phyloP scores from a whole-genome alignment of 2,113 vertebrate species.

The Peromyscus leucopus region DNA sequence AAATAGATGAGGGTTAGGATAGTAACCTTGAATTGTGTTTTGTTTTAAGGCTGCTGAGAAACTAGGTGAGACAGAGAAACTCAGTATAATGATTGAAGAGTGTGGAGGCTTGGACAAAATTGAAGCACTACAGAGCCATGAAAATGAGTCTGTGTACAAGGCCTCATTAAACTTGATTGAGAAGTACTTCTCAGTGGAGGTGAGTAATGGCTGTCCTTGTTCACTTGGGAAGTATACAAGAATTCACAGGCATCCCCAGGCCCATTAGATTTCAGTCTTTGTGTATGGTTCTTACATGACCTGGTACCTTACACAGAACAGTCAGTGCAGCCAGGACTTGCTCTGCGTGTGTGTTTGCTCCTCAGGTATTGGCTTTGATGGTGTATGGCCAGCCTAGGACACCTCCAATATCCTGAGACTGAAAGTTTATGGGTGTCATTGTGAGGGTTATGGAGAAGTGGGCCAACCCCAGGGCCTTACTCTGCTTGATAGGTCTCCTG shows the following conservation, averaged over 20 bases:
- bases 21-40: constrained; percentile 56
- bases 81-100: constrained; percentile 97
- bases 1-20: neutral
- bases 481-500: neutral
- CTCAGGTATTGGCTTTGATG: neutral
- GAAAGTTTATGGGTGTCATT: neutral
- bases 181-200: constrained; percentile 95
- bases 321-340: neutral
- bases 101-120: constrained; percentile 96
- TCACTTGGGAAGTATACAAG: neutral
- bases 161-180: constrained; percentile 92
- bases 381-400: neutral
- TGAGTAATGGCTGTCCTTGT: constrained; percentile 79
- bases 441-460: neutral
- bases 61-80: constrained; percentile 95
- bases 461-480: neutral
- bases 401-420: neutral
- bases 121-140: constrained; percentile 95
- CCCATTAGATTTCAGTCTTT: neutral
- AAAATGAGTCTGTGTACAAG: constrained; percentile 96
- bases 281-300: neutral
- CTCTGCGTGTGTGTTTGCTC: neutral
- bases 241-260: neutral
- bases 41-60: constrained; percentile 94
- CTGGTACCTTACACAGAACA: neutral